Evolutionary conservation across 2,113 vertebrate species (phyloP).

Genomic region (Spizaetus ornatus): DNA sequence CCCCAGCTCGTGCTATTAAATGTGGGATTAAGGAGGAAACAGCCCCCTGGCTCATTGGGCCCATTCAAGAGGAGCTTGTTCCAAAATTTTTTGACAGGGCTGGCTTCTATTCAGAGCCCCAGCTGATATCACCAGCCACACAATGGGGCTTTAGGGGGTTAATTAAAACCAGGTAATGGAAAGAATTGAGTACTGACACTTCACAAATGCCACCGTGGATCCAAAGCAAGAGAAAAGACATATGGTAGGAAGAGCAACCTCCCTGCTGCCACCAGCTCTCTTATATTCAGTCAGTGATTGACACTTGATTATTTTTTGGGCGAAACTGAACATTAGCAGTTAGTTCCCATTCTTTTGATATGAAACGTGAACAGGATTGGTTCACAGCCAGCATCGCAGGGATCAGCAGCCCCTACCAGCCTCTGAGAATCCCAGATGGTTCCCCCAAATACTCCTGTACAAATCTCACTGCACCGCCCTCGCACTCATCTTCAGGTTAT

Average conservation of each 20-base stretch:
- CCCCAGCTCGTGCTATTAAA: slow-evolving; percentile 27
- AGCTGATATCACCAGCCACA: slow-evolving; percentile 21
- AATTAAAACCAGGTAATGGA: slow-evolving; percentile 63
- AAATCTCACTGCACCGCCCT: background rate
- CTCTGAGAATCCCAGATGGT: background rate
- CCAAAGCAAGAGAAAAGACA: slow-evolving; percentile 27
- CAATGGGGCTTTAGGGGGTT: slow-evolving; percentile 54
- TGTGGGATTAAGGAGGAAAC: slow-evolving; percentile 58
- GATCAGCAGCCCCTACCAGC: background rate
- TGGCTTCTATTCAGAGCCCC: slow-evolving; percentile 29
- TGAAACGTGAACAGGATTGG: background rate
- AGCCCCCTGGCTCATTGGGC: slow-evolving; percentile 4
- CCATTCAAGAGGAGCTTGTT: slow-evolving; percentile 57
- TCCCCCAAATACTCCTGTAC: background rate
- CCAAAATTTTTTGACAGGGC: slow-evolving; percentile 51
- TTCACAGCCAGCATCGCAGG: background rate
- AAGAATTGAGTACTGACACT: slow-evolving; percentile 28
- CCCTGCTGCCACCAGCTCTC: background rate
- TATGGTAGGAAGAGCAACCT: background rate
- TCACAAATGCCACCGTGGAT: background rate
- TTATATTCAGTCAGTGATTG: background rate
- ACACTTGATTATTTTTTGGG: background rate
- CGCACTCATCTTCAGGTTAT: background rate
- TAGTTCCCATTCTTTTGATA: background rate
- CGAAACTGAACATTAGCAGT: background rate